phyloP scores from a whole-genome alignment of 30 jellyfish, hydroid and myxozoan species.

The Pelagia noctiluca region DNA sequence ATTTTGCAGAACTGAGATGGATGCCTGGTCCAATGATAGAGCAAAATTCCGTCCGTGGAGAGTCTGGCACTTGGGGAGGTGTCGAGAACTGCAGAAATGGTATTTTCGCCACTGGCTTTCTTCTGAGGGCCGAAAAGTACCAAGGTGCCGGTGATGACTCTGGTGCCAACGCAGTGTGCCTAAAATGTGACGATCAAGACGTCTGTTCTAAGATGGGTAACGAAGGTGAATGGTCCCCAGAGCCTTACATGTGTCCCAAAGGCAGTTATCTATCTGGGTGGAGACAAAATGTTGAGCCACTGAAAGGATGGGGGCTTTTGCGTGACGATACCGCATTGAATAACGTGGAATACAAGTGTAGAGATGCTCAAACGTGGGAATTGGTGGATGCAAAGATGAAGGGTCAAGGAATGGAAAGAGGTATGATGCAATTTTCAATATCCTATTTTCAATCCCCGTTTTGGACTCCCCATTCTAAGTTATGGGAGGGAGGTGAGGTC shows the following conservation, averaged over 20 bases:
- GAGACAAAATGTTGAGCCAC: conserved; percentile 60
- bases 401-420: conserved; percentile 42
- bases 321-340: conserved; percentile 62
- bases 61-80: conserved; percentile 58
- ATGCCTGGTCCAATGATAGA: neutral
- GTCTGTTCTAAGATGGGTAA: conserved; percentile 31
- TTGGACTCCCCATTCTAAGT: too few species aligned
- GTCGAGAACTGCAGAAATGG: conserved; percentile 58
- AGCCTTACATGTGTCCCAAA: conserved; percentile 22
- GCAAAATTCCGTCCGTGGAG: neutral
- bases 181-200: conserved; percentile 27
- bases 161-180: conserved; percentile 65
- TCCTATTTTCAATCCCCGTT: too few species aligned
- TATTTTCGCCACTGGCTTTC: conserved; percentile 42
- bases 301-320: conserved; percentile 12
- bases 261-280: conserved; percentile 57
- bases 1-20: neutral
- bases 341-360: conserved; percentile 68
- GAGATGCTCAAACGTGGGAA: conserved; percentile 45
- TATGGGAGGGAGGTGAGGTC: too few species aligned
- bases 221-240: conserved; percentile 48
- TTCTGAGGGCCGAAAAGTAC: conserved; percentile 10
- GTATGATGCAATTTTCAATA: too few species aligned
- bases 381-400: conserved; percentile 18
- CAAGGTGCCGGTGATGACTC: conserved; percentile 49